Percentiles rank a stretch among this genome's conserved stretches.
Conservation (phyloP, 2,113 vertebrate species). For the cat (Felis catus) region F.catus_Fca126_mat1.0 CM031413.1:112028001-112028500, state of each 20-base stretch:
- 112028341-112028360: not conserved
- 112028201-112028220: not conserved
- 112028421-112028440: not conserved
- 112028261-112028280: not conserved
- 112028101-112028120: not conserved
- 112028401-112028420: not conserved
- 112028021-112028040: not conserved
- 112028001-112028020: not conserved
- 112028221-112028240: not conserved
- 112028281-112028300: not conserved
- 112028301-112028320: not conserved
- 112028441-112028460: not conserved
- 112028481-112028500: not conserved
- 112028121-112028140: not conserved
- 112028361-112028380: not conserved
- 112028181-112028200: not conserved
- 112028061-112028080: not conserved
- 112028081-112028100: not conserved
- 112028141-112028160: not conserved
- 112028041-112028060: not conserved
- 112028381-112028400: not conserved
- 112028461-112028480: constrained; percentile 14
- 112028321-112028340: not conserved
- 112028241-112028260: not conserved
- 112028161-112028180: not conserved